A percentile compares a stretch with the other conserved stretches of the same genome.
phyloP scores from a whole-genome alignment of 2,113 vertebrate species.

The Calyptommatus sinebrachiatus region DNA sequence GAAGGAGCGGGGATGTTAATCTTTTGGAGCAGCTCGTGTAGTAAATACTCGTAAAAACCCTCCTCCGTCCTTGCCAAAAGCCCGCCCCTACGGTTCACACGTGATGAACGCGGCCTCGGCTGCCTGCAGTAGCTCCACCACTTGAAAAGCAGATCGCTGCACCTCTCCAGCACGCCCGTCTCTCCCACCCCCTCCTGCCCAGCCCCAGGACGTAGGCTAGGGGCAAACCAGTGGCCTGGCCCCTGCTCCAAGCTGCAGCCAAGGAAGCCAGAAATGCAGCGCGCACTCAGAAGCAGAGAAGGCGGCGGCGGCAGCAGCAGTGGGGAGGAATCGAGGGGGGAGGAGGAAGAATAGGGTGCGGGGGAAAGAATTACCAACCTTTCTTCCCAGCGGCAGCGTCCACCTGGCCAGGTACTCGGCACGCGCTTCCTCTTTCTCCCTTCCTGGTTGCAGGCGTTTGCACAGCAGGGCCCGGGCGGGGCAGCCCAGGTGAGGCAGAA shows the following conservation, averaged over 20 bases:
- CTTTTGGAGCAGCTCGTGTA: slow-evolving; percentile 82
- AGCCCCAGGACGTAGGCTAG: slow-evolving; percentile 44
- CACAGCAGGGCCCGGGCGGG: neutral
- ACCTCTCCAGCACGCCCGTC: slow-evolving; percentile 57
- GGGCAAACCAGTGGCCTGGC: slow-evolving; percentile 10
- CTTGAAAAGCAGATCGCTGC: slow-evolving; percentile 74
- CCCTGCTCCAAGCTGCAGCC: neutral
- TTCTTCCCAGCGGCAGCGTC: slow-evolving; percentile 43
- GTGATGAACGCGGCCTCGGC: slow-evolving; percentile 78
- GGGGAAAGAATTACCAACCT: slow-evolving; percentile 59
- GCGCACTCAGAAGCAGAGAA: slow-evolving; percentile 52
- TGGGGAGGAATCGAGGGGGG: neutral
- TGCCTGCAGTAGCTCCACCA: slow-evolving; percentile 50
- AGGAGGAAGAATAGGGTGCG: neutral
- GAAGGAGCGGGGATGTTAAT: slow-evolving; percentile 80
- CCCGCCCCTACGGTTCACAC: slow-evolving; percentile 83
- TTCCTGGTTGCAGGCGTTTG: slow-evolving; percentile 20
- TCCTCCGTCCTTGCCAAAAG: slow-evolving; percentile 77
- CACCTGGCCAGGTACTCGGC: too few species aligned
- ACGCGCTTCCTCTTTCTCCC: slow-evolving; percentile 11
- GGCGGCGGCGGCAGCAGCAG: neutral
- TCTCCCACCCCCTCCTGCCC: slow-evolving; percentile 38
- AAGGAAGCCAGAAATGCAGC: slow-evolving; percentile 34
- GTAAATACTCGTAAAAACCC: slow-evolving; percentile 84
- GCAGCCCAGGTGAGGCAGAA: neutral